Conservation (phyloP, 2,888 invertebrate genomes). For the Heliconius aoede region DNA sequence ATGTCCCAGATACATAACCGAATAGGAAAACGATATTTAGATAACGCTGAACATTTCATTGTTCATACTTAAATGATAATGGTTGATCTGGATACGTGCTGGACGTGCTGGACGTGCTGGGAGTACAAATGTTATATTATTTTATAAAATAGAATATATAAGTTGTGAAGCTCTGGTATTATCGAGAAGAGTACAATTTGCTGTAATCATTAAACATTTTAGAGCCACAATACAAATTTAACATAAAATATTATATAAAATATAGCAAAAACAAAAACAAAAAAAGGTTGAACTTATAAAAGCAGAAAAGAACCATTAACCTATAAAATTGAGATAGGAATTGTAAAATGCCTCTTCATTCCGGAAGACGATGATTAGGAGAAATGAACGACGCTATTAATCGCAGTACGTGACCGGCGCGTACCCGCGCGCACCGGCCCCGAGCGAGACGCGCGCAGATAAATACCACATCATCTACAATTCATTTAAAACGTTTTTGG, state of each 20-base stretch:
- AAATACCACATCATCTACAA: conserved; percentile 26
- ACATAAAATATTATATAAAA: neutral
- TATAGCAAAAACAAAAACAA: neutral
- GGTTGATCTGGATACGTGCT: conserved; percentile 23
- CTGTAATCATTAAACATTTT: neutral
- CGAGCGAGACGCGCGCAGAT: neutral
- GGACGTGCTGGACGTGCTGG: too few species aligned
- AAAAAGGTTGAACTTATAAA: neutral
- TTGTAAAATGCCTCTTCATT: conserved; percentile 35
- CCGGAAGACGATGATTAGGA: conserved; percentile 40
- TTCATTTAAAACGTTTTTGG: conserved; percentile 33
- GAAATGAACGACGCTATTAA: conserved; percentile 54
- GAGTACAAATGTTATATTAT: neutral
- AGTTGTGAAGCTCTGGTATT: neutral
- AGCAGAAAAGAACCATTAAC: conserved; percentile 7
- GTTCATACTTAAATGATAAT: conserved; percentile 21
- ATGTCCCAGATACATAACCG: conserved; percentile 31
- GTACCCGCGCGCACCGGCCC: conserved; percentile 49
- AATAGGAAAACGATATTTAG: conserved; percentile 42
- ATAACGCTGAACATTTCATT: conserved; percentile 23
- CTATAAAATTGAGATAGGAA: conserved; percentile 36
- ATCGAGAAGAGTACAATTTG: neutral
- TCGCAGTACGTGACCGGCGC: conserved; percentile 63
- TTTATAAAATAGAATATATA: neutral
- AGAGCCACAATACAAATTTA: neutral